phyloP scores from a whole-genome alignment of 2,113 vertebrate genomes.

The Gobio gobio region DNA sequence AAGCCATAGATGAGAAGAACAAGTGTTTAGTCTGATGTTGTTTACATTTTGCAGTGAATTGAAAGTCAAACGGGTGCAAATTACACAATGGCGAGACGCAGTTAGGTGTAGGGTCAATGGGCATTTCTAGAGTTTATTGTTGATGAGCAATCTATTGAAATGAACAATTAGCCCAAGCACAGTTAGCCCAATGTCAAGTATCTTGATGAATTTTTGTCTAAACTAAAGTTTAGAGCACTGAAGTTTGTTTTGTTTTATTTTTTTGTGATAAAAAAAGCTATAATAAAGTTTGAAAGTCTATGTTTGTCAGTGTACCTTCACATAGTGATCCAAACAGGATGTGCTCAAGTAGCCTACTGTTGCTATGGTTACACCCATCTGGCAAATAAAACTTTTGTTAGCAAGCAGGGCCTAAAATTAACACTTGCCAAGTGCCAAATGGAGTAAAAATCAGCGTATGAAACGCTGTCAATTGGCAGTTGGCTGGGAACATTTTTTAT shows the following conservation, averaged over 20 bases:
- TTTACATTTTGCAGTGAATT: neutral
- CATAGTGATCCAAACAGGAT: neutral
- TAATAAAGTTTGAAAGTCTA: neutral
- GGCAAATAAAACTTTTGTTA: neutral
- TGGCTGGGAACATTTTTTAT: too few relatives aligned
- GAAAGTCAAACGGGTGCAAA: neutral
- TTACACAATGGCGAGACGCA: neutral
- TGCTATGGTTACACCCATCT: constrained; percentile 23
- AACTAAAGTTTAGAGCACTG: neutral
- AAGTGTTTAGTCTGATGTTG: neutral
- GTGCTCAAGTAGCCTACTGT: neutral
- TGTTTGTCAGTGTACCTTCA: neutral
- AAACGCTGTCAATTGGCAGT: too few relatives aligned
- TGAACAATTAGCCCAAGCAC: neutral
- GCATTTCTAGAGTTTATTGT: neutral
- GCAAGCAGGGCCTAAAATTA: too few relatives aligned
- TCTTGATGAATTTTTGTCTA: neutral
- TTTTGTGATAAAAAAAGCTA: neutral
- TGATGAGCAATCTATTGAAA: neutral
- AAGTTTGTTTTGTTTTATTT: neutral
- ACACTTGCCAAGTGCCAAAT: too few relatives aligned
- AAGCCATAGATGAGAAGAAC: neutral
- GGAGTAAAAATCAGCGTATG: too few relatives aligned
- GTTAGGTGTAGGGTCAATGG: too few relatives aligned
- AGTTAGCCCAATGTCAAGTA: neutral